A percentile compares a stretch with the other conserved stretches of the same genome.
These are phyloP conservation scores for Etheostoma cragini DNA, from an alignment of 2,113 vertebrate genomes.

Conservation along the genomic window DNA sequence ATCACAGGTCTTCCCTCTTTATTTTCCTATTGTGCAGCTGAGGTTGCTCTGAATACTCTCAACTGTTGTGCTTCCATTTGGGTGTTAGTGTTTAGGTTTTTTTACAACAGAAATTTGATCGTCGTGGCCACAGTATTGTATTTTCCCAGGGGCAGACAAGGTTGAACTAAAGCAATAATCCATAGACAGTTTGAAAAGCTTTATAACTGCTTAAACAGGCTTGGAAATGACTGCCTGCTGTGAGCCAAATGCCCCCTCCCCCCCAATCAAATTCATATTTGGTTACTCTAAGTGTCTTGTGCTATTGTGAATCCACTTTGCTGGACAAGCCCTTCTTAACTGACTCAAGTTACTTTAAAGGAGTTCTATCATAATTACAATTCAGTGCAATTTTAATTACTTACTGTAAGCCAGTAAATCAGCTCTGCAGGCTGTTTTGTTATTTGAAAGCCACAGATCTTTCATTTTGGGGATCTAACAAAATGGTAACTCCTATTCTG, in stretches of 20 bases:
- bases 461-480: neutral
- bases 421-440: neutral
- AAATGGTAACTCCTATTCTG: neutral
- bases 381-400: neutral
- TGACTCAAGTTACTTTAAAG: neutral
- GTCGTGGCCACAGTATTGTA: constrained; percentile 5
- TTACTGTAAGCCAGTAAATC: neutral
- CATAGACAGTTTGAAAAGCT: constrained; percentile 52
- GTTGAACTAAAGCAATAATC: constrained; percentile 43
- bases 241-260: constrained; percentile 22
- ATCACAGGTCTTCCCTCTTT: neutral
- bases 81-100: constrained; percentile 21
- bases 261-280: constrained; percentile 21
- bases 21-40: constrained; percentile 16
- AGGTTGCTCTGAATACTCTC: neutral
- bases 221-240: constrained; percentile 21
- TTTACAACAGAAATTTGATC: constrained; percentile 24
- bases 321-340: neutral
- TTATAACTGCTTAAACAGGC: constrained; percentile 52
- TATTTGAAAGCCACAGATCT: neutral
- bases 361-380: neutral
- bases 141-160: constrained; percentile 18
- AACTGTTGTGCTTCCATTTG: neutral
- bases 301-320: constrained; percentile 16
- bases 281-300: neutral